A percentile compares a stretch with the other conserved stretches of the same genome.
These are phyloP conservation scores for Corbicula japonica DNA, from an alignment of 2,888 invertebrate species.

Conservation along the genomic window DNA sequence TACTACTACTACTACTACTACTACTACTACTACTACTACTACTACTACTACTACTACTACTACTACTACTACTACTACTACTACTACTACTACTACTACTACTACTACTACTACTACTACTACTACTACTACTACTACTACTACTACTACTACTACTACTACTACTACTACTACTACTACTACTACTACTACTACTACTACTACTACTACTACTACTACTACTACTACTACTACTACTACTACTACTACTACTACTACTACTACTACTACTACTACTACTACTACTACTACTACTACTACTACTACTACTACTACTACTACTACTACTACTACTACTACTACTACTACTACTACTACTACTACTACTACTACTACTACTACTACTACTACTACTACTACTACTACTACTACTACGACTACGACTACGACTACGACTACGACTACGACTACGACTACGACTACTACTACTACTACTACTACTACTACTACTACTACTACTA, in stretches of 20 bases:
- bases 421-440: no score
- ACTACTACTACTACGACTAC: no score
- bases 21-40: background rate
- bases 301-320: background rate
- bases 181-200: slow-evolving; percentile 8
- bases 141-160: slow-evolving; percentile 2
- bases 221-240: slow-evolving; percentile 24
- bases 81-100: background rate
- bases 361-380: slow-evolving; percentile 4
- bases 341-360: slow-evolving; percentile 2
- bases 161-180: background rate
- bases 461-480: slow-evolving; percentile 26
- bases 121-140: slow-evolving; percentile 2
- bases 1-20: slow-evolving; percentile 4
- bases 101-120: slow-evolving; percentile 1
- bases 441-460: no score
- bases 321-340: slow-evolving; percentile 2
- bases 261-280: background rate
- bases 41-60: background rate
- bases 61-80: background rate
- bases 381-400: slow-evolving; percentile 4
- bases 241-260: slow-evolving; percentile 12
- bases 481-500: slow-evolving; percentile 22
- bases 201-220: slow-evolving; percentile 31
- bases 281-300: background rate